Evolutionary conservation across 2,888 invertebrate genomes (phyloP).

Genomic region (Pegoplata infirma): DNA sequence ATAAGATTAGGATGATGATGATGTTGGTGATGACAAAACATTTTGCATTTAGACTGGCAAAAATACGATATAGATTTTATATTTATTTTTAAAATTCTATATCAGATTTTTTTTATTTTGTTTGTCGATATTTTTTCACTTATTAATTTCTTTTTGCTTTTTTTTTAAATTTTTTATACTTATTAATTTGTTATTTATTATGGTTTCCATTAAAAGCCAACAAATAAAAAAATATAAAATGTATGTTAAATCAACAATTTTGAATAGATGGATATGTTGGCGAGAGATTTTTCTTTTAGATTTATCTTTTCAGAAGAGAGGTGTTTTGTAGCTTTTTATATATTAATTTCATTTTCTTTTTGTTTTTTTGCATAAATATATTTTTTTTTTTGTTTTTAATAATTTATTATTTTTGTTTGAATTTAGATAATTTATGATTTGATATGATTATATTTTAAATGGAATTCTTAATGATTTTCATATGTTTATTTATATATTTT

Average conservation of each 20-base stretch:
- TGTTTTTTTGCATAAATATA: not conserved
- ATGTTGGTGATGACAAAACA: constrained; percentile 16
- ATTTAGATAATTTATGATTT: not conserved
- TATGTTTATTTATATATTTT: not conserved
- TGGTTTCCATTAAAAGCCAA: not conserved
- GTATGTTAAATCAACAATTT: constrained; percentile 19
- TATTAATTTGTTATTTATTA: constrained; percentile 22
- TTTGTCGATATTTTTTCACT: not conserved
- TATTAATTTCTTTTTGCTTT: not conserved
- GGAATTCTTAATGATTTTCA: not conserved
- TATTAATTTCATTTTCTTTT: not conserved
- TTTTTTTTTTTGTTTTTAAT: not conserved
- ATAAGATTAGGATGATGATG: too few relatives aligned
- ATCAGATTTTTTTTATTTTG: not conserved
- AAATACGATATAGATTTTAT: not conserved
- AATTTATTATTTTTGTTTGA: not conserved
- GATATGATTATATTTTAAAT: not conserved
- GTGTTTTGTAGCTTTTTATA: not conserved
- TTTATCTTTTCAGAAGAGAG: not conserved
- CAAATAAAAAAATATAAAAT: not conserved
- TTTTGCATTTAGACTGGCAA: not conserved
- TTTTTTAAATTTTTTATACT: not conserved
- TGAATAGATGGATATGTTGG: not conserved
- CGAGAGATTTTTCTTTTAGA: not conserved
- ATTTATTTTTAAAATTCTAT: constrained; percentile 5